Base-by-base conservation (phyloP, 1,140 invertebrate genomes). In the Pemphigus obesinymphae region DNA sequence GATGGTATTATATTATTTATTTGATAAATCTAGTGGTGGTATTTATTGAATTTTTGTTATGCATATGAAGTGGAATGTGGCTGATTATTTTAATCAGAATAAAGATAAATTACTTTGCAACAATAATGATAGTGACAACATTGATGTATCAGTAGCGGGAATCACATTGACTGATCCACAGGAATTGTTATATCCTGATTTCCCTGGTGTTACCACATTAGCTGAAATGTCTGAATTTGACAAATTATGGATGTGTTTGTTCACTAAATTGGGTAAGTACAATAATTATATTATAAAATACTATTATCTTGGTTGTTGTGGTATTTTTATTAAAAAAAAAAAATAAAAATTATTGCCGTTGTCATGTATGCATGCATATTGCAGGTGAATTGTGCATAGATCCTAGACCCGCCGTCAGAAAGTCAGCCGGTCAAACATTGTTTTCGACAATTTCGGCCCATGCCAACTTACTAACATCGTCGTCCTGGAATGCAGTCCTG, bases 381-480 rank as follows among this genome's bases (percentile, higher is more conserved):
- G 20, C 76, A 92, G 93, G 95, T 50, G 95, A 98, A 85, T 87
- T 99, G 31, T 99, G 97, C 87, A 96, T 98, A 53, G 98, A 99
- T 89, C 88, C 93, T 26, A 90, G 98, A 48, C 97, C 97, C 0
- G 96, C 98, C 0, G 96, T 99, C 0, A 90, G 98, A 13, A 99
- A 99, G 89, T 98, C 96, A n/a, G 96, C 97, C 13, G 96, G 96
- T 83, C 97, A 99, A 90, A 99, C 98, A 0, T 88, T 99, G 43
- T 98, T 99, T 88, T 98, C 97, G 31, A 99, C 97, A 13, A 96
- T 99, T 85, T 93, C 94, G 3, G 96, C 97, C 3, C 97, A 99
- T 89, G 97, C 97, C 26, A 90, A 92, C 53, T 89, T 98, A 68
- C 88, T 99, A 17, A 92, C 95, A 87, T 91, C 93, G 76, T 91